These are phyloP conservation scores for Diplodus puntazzo DNA, from an alignment of 2,797 vertebrate genomes.

Conservation along the genomic window DNA sequence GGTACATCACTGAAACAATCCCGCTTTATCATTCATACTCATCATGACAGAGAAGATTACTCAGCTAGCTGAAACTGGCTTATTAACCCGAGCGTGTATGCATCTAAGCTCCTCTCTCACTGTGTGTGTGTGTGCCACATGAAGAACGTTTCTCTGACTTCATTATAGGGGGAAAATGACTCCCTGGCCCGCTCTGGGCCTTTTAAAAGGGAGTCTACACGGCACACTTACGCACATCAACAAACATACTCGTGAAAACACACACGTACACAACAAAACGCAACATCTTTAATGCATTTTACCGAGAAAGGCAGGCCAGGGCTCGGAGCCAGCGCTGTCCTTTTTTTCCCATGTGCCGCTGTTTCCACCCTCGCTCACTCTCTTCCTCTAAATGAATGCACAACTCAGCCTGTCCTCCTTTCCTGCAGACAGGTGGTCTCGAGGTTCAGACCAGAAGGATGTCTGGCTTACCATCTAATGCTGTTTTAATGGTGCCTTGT, in stretches of 20 bases:
- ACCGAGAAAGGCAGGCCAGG: slow-evolving; percentile 29
- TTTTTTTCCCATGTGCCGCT: slow-evolving; percentile 40
- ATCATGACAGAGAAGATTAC: slow-evolving; percentile 22
- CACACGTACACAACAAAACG: slow-evolving; percentile 23
- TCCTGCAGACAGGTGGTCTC: slow-evolving; percentile 76
- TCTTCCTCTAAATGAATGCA: slow-evolving; percentile 52
- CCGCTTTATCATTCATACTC: slow-evolving; percentile 31
- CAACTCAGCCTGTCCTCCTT: slow-evolving; percentile 45
- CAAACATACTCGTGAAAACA: slow-evolving; percentile 27
- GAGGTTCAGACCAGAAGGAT: slow-evolving; percentile 65
- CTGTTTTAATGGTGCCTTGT: slow-evolving; percentile 74
- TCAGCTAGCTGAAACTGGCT: slow-evolving; percentile 17
- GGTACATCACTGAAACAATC: slow-evolving; percentile 13
- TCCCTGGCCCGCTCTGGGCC: slow-evolving; percentile 32
- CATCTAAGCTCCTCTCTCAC: slow-evolving; percentile 28
- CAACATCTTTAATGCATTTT: slow-evolving; percentile 66
- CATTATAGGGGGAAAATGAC: slow-evolving; percentile 55
- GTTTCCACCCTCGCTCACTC: slow-evolving; percentile 36
- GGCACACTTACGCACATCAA: slow-evolving; percentile 32
- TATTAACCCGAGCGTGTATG: slow-evolving; percentile 12
- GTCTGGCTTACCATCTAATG: slow-evolving; percentile 77
- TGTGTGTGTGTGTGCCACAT: slow-evolving; percentile 29
- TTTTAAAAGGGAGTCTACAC: slow-evolving; percentile 40
- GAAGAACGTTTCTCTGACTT: slow-evolving; percentile 43
- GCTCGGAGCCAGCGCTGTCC: slow-evolving; percentile 42